These are phyloP conservation scores for Oryzias sinensis DNA, from an alignment of 2,797 vertebrate genomes.

Conservation along the genomic window DNA sequence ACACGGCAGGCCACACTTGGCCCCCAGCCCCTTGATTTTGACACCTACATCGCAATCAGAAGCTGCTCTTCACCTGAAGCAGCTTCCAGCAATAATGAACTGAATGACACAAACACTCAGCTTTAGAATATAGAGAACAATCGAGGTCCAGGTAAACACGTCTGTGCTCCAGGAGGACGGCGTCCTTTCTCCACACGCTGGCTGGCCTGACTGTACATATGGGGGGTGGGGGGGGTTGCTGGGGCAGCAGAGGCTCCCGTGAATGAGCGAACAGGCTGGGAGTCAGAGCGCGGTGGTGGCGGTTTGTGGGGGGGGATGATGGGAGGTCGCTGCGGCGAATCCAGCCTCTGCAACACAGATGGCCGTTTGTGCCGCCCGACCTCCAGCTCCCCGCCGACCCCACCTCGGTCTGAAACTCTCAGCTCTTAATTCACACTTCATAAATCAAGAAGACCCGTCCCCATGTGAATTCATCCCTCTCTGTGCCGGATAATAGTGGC, in stretches of 20 bases:
- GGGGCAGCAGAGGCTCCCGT: conserved; percentile 27
- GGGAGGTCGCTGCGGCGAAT: conserved; percentile 56
- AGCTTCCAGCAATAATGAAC: no score
- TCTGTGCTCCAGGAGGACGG: no score
- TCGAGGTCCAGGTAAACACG: no score
- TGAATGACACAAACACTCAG: no score
- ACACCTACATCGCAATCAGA: no score
- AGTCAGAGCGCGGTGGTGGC: conserved; percentile 25
- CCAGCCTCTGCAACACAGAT: conserved; percentile 67
- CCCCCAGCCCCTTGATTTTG: no score
- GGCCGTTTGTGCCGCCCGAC: conserved; percentile 64
- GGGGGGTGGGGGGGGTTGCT: no score
- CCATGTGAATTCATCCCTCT: conserved; percentile 65
- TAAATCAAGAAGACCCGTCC: conserved; percentile 77
- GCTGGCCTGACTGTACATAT: conserved; percentile 26
- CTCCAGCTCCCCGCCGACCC: conserved; percentile 37
- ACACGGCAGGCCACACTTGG: no score
- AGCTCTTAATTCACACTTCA: conserved; percentile 76
- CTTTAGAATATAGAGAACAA: no score
- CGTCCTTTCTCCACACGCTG: conserved; percentile 16
- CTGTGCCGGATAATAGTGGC: conserved; percentile 60
- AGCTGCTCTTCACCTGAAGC: no score
- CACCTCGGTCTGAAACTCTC: conserved; percentile 65
- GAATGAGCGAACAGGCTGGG: conserved; percentile 49
- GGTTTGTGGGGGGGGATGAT: conserved; percentile 21